Conservation (phyloP, 2,113 vertebrate species). For the Larimichthys polyactis region DNA sequence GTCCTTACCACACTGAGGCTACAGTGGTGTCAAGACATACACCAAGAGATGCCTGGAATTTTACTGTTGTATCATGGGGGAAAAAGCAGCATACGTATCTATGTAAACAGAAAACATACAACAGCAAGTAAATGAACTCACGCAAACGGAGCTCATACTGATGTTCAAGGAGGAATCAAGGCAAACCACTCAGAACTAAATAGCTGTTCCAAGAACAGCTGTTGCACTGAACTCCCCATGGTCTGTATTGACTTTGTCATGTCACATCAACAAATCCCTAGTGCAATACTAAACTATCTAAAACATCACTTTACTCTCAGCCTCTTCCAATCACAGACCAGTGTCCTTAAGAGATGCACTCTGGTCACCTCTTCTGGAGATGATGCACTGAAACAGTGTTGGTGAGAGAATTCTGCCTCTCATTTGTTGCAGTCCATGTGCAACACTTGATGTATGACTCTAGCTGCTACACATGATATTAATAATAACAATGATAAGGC, state of each 20-base stretch:
- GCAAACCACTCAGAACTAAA: background rate
- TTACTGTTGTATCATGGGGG: background rate
- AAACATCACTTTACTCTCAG: background rate
- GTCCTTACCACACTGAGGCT: background rate
- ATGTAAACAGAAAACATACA: background rate
- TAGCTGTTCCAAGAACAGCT: background rate
- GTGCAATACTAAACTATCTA: no score
- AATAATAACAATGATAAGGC: background rate
- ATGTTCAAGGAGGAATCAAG: background rate
- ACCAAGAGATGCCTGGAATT: background rate
- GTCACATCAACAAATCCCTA: background rate
- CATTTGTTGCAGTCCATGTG: background rate
- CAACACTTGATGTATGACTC: background rate
- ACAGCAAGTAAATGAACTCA: background rate
- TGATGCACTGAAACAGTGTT: background rate
- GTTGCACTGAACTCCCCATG: background rate
- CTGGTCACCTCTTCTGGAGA: background rate
- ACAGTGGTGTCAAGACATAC: no score
- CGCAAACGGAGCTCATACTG: no score
- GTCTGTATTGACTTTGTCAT: background rate
- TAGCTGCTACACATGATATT: no score
- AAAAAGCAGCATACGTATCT: background rate
- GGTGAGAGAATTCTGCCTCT: background rate
- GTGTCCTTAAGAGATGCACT: background rate
- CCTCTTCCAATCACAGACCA: background rate